Base-by-base conservation (phyloP, 2,113 vertebrate genomes). In the Malurus melanocephalus region DNA sequence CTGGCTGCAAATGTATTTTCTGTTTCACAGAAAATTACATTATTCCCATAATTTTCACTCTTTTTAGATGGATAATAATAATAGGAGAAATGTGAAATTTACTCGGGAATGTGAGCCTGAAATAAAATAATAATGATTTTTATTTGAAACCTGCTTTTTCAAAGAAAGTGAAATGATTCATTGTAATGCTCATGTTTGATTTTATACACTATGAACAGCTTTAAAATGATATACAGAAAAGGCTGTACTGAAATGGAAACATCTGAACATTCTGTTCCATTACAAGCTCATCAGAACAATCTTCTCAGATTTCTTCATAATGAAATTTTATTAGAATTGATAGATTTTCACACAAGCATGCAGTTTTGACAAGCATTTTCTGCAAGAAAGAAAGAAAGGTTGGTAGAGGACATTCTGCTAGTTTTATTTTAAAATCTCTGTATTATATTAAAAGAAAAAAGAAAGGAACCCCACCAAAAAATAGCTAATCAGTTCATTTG, bases 91-190 rank as follows among this genome's bases (percentile, higher is more conserved):
- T 51, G 16, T 30, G 15, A 88, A 86, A 84, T 68, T 88, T 93
- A 65, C 43, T 88, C 1, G 0, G 24, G 59, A 90, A 90, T 33
- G 5, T 55, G 11, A 76, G 13, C 20, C 45, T 79, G 43, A 81
- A 93, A 90, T 83, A 91, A 95, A 89, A 80, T 56, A 88, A 48
- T 72, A 75, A 87, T 73, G 28, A 66, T 75, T 88, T 84, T 90
- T 78, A 86, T 92, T 84, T 81, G 66, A 88, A 83, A 83, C 23
- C 52, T 74, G 8, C 33, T 75, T 89, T 91, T 87, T 71, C 61
- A 67, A 62, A 85, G 65, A 76, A 83, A 80, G 6, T 52, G 8
- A 89, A 91, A 76, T 43, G 78, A 85, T 87, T 91, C 62, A 80
- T 53, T 73, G 28, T 23, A 87, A 85, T 62, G 43, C 1, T 85